Evolutionary conservation across 2,113 vertebrate genomes (phyloP).

Genomic region (Syngnathus floridae): DNA sequence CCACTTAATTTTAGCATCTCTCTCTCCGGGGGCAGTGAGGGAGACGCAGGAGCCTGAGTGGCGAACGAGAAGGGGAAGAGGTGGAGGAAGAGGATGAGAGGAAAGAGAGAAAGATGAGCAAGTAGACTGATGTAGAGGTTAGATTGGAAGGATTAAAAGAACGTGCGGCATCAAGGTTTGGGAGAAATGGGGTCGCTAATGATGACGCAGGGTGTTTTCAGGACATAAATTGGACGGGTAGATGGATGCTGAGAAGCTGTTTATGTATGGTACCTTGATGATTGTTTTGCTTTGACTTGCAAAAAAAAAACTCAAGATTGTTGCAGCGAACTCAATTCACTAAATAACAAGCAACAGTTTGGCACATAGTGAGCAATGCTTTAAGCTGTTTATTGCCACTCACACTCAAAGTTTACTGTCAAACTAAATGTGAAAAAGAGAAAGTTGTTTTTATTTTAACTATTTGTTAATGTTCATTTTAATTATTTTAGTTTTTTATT

Average conservation of each 20-base stretch:
- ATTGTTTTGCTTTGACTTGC: no score
- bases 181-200: constrained; percentile 39
- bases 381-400: no score
- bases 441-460: no score
- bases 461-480: no score
- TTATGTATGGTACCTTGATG: no score
- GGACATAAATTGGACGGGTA: not conserved
- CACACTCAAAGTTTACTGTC: no score
- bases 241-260: not conserved
- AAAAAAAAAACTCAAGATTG: no score
- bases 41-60: constrained; percentile 50
- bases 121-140: constrained; percentile 39
- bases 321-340: no score
- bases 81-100: constrained; percentile 17
- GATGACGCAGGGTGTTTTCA: not conserved
- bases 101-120: constrained; percentile 10
- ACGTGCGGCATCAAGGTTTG: constrained; percentile 69
- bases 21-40: constrained; percentile 72
- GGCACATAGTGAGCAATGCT: no score
- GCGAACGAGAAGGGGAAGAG: not conserved
- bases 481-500: no score
- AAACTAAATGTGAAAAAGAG: no score
- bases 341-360: no score
- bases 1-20: constrained; percentile 97
- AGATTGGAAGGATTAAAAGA: constrained; percentile 52